A percentile compares a stretch with the other conserved stretches of the same genome.
These are phyloP conservation scores for Hemibagrus guttatus DNA, from an alignment of 2,797 vertebrate species.

Conservation along the genomic window DNA sequence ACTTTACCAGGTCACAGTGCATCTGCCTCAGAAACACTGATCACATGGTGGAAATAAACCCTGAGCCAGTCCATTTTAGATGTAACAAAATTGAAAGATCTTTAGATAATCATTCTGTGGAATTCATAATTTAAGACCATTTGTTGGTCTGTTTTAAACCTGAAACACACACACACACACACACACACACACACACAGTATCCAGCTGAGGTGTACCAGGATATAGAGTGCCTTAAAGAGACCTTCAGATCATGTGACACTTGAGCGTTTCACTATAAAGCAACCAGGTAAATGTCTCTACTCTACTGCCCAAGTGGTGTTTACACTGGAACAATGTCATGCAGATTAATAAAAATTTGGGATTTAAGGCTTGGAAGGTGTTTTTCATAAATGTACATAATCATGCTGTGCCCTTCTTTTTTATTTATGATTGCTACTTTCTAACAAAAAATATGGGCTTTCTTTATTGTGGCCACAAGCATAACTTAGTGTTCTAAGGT, in stretches of 20 bases:
- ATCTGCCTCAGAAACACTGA: background rate
- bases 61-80: background rate
- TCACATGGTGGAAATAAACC: no score
- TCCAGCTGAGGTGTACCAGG: background rate
- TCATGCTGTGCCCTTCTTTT: background rate
- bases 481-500: background rate
- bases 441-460: background rate
- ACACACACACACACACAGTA: background rate
- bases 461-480: background rate
- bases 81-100: background rate
- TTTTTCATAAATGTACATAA: background rate
- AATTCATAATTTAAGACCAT: background rate
- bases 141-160: background rate
- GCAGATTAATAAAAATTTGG: constrained; percentile 52
- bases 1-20: background rate
- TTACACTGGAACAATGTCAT: background rate
- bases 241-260: constrained; percentile 37
- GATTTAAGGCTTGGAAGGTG: background rate
- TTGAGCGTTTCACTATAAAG: constrained; percentile 41
- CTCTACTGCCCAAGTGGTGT: constrained; percentile 34
- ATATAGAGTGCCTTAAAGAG: constrained; percentile 23
- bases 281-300: constrained; percentile 49
- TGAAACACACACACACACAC: background rate
- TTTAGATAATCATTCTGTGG: background rate
- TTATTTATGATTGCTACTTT: background rate